Base-by-base conservation (phyloP, 2,888 invertebrate species). In the Ephialtes manifestator region DNA sequence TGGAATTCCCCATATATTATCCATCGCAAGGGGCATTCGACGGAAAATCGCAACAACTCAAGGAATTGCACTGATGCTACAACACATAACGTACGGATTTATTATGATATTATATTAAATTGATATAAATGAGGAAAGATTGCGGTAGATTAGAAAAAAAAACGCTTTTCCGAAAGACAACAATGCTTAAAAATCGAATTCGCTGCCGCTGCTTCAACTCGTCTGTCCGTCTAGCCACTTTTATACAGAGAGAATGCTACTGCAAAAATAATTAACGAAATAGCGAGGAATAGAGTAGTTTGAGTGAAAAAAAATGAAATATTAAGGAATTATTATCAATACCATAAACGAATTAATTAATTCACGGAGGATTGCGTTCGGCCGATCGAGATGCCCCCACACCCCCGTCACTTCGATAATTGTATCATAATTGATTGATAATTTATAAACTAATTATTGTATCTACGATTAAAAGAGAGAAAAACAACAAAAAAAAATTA, bases 11-110 rank as follows among this genome's bases (percentile, higher is more conserved):
- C 4, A 55, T 55, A 46, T 77, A 77, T 76, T 43, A 43, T 76
- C 39, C 63, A 31, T 60, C 77, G 55, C 55, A 58, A 58, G 76
- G 58, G 70, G 58, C 55, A 83, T 58, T 58, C 55, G 24, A 58
- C 58, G 72, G 24, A 68, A 67, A 83, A 83, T 78, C 60, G 72
- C 51, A 31, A 74, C 5, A 24, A 68, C 74, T 83, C 60, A 51
- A 84, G 85, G 87, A 88, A 88, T 87, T 86, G 85, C 82, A 65
- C 43, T 78, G 55, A 72, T 13, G 20, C 24, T 79, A 81, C 78
- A 48, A 70, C 31, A 71, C 51, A 48, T 60, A 35, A 60, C 15
- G 31, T 60, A 35, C 60, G 35, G 35, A 60, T 60, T 60, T 35
- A 60, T 60, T 35, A 60, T 60, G 60, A 60, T 60, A 60, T 60